Evolutionary conservation across 2,888 invertebrate genomes (phyloP).

Genomic region (Steinernema hermaphroditum): DNA sequence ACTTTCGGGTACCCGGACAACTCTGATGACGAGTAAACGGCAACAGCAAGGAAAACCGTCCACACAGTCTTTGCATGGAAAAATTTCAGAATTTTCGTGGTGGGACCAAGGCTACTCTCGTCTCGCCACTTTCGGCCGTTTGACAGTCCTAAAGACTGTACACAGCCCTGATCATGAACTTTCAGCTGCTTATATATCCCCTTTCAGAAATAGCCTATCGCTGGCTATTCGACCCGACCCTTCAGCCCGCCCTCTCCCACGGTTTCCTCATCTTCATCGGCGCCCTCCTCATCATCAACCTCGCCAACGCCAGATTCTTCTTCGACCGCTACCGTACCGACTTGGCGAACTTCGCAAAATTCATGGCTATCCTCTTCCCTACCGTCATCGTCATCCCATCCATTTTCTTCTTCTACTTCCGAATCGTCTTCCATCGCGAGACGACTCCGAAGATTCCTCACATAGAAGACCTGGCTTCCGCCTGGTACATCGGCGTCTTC

Average conservation of each 20-base stretch:
- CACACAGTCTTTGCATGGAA: no score
- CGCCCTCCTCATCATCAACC: not conserved
- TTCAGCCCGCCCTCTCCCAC: not conserved
- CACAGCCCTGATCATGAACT: no score
- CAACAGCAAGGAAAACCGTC: no score
- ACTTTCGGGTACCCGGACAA: no score
- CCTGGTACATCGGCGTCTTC: not conserved
- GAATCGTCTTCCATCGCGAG: not conserved
- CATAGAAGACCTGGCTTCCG: not conserved
- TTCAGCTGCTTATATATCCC: no score
- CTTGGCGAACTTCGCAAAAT: not conserved
- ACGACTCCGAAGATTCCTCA: not conserved
- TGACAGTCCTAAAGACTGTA: no score
- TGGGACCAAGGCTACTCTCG: no score
- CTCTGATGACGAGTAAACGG: no score
- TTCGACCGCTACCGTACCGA: not conserved
- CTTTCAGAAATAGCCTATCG: not conserved
- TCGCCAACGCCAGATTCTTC: not conserved
- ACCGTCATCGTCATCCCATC: conserved; percentile 4
- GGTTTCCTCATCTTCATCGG: conserved; percentile 5
- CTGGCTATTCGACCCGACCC: not conserved
- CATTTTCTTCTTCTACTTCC: not conserved
- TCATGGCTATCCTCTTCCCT: not conserved
- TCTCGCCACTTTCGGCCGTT: no score
- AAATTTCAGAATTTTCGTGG: no score